phyloP scores from a whole-genome alignment of 2,113 vertebrate genomes.

The Takifugu flavidus region DNA sequence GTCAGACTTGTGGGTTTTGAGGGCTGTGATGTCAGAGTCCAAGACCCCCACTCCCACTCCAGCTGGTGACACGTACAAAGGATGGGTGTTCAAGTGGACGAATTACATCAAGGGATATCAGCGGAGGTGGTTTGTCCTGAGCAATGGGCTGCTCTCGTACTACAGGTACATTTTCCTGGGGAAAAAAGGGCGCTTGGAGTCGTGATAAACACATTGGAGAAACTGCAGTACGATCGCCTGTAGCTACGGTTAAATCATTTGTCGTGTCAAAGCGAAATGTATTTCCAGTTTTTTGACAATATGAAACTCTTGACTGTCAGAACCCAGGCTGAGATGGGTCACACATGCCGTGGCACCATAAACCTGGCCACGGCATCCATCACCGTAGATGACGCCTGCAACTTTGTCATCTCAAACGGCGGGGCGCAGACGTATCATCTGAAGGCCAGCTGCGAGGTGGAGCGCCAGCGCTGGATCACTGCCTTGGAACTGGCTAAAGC shows the following conservation, averaged over 20 bases:
- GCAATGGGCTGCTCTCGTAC: slow-evolving; percentile 90
- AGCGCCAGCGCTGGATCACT: slow-evolving; percentile 96
- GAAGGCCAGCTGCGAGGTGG: slow-evolving; percentile 93
- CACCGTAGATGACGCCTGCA: slow-evolving; percentile 92
- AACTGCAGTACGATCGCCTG: too few relatives aligned
- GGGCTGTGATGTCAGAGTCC: slow-evolving; percentile 77
- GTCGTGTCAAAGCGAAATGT: neutral
- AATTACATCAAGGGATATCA: slow-evolving; percentile 96
- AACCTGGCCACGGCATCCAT: slow-evolving; percentile 97
- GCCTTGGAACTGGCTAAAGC: slow-evolving; percentile 94
- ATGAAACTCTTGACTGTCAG: slow-evolving; percentile 54
- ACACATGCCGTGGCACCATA: slow-evolving; percentile 95
- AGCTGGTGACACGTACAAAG: slow-evolving; percentile 77
- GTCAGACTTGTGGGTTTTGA: slow-evolving; percentile 43
- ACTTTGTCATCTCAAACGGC: slow-evolving; percentile 95
- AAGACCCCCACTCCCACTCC: slow-evolving; percentile 72
- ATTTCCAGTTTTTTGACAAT: neutral
- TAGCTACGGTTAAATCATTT: neutral
- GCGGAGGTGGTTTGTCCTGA: slow-evolving; percentile 91
- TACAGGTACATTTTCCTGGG: slow-evolving; percentile 73
- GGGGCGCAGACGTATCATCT: slow-evolving; percentile 96
- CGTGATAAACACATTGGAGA: neutral
- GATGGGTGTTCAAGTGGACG: slow-evolving; percentile 94
- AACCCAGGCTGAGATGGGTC: slow-evolving; percentile 95
- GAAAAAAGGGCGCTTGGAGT: slow-evolving; percentile 40